Evolutionary conservation across 2,113 vertebrate species (phyloP).

Genomic region (Corapipo altera): DNA sequence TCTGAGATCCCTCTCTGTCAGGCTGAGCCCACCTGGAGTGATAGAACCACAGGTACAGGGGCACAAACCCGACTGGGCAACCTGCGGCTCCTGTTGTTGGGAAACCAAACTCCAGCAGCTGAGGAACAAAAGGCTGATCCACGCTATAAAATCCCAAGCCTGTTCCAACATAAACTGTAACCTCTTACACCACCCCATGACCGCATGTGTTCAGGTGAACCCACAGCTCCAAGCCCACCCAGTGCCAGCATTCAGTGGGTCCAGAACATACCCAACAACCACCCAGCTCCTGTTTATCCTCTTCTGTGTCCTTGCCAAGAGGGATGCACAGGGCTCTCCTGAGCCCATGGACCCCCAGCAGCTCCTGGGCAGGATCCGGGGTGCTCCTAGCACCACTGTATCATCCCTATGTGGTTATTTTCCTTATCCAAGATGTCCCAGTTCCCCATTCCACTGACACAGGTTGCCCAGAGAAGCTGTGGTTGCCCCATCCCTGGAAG

Average conservation of each 20-base stretch:
- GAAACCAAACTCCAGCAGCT: not conserved
- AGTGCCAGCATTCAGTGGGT: rapidly evolving
- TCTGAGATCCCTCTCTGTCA: rapidly evolving
- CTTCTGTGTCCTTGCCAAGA: not conserved
- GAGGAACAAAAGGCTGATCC: not conserved
- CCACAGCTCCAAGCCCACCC: not conserved
- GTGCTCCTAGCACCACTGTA: not conserved
- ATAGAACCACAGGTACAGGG: not conserved
- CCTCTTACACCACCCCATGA: not conserved
- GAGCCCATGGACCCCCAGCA: rapidly evolving
- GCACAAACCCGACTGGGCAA: rapidly evolving
- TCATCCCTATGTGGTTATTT: not conserved
- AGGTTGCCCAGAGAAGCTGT: not conserved
- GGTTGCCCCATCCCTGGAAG: not conserved
- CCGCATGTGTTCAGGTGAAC: not conserved
- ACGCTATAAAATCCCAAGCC: no score
- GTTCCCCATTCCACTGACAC: not conserved
- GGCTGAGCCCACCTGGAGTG: not conserved
- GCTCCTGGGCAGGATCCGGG: not conserved
- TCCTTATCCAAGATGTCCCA: not conserved
- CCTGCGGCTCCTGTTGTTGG: rapidly evolving
- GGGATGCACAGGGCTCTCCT: not conserved
- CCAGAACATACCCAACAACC: not conserved
- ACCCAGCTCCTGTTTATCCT: rapidly evolving
- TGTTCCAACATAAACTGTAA: rapidly evolving